phyloP scores from a whole-genome alignment of 2,888 invertebrate genomes.

The Sussaba pulchella region DNA sequence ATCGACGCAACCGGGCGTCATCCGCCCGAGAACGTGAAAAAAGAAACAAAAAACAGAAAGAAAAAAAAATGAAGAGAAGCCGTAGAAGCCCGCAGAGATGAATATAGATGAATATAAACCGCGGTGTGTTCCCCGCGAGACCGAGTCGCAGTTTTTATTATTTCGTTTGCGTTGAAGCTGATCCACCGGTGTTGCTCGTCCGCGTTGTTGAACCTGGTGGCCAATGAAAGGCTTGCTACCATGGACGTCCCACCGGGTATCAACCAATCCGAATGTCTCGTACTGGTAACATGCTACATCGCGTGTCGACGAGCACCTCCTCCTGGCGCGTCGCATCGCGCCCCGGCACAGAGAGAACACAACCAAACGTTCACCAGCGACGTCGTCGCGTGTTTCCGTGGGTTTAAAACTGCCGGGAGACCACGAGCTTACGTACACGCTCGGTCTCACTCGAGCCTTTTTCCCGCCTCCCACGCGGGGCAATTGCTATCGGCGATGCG shows the following conservation, averaged over 20 bases:
- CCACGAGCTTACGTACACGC: constrained; percentile 37
- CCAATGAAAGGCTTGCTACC: constrained; percentile 81
- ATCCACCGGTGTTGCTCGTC: constrained; percentile 32
- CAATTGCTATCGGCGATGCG: constrained; percentile 25
- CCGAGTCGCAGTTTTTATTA: constrained; percentile 77
- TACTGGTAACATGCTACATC: constrained; percentile 81
- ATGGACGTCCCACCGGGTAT: constrained; percentile 81
- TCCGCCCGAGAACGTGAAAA: constrained; percentile 29
- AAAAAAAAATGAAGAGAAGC: constrained; percentile 25
- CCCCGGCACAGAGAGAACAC: constrained; percentile 10
- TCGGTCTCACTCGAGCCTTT: constrained; percentile 62
- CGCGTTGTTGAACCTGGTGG: constrained; percentile 80
- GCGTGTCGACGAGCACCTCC: constrained; percentile 83
- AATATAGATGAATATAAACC: too few species aligned
- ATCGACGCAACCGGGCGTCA: constrained; percentile 11
- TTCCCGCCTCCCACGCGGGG: constrained; percentile 51
- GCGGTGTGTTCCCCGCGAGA: constrained; percentile 30
- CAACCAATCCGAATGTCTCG: constrained; percentile 78
- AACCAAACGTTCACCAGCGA: constrained; percentile 12
- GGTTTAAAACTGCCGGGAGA: constrained; percentile 58
- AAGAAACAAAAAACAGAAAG: constrained; percentile 28
- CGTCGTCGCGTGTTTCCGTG: constrained; percentile 70
- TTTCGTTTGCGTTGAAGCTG: constrained; percentile 77
- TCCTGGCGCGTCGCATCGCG: constrained; percentile 76
- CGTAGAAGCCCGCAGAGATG: constrained; percentile 11